phyloP scores from a whole-genome alignment of 2,888 invertebrate genomes.

The Zeuzera pyrina region DNA sequence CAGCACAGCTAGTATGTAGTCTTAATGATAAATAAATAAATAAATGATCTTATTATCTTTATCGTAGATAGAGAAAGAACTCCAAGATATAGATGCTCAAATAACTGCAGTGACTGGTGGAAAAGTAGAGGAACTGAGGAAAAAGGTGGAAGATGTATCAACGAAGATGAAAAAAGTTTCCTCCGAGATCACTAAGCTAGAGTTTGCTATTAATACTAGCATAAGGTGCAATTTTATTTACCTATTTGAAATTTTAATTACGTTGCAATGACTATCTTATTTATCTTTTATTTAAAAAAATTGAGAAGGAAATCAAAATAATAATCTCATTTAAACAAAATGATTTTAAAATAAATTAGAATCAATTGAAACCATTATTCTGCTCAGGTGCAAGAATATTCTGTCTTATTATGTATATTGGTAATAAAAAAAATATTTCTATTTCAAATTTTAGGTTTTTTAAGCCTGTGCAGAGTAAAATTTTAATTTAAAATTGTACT shows the following conservation, averaged over 20 bases:
- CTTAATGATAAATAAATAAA: neutral
- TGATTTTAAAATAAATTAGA: too few relatives aligned
- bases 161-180: constrained; percentile 82
- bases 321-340: too few relatives aligned
- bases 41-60: constrained; percentile 1
- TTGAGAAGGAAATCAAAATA: too few relatives aligned
- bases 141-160: constrained; percentile 77
- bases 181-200: constrained; percentile 77
- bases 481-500: too few relatives aligned
- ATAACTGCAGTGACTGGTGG: constrained; percentile 80
- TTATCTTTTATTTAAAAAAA: neutral
- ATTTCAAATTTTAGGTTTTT: too few relatives aligned
- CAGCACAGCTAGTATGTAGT: neutral
- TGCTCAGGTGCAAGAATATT: too few relatives aligned
- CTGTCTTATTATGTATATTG: too few relatives aligned
- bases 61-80: constrained; percentile 72
- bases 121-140: constrained; percentile 80
- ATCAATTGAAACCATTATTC: too few relatives aligned
- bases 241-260: too few relatives aligned
- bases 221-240: constrained; percentile 50
- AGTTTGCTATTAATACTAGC: constrained; percentile 78
- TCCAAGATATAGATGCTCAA: constrained; percentile 76
- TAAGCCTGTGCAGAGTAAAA: too few relatives aligned
- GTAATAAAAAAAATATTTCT: neutral
- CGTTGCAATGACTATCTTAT: too few relatives aligned